Evolutionary conservation across 2,888 invertebrate species (phyloP).

Genomic region (Tenthredo mesomela): DNA sequence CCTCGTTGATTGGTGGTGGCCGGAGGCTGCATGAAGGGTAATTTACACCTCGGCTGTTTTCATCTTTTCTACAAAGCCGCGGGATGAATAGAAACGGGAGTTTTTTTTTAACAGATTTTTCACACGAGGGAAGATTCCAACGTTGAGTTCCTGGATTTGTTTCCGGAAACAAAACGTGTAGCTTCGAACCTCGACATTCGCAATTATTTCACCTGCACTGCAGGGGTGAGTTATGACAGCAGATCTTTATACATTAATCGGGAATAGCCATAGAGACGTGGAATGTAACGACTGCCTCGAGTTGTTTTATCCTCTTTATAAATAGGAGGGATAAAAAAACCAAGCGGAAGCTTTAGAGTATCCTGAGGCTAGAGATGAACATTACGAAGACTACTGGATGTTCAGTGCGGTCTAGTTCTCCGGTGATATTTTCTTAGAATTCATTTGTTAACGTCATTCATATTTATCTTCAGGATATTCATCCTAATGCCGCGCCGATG

Average conservation of each 20-base stretch:
- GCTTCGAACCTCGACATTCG: background rate
- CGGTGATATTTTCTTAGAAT: slow-evolving; percentile 1
- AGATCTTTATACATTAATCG: slow-evolving; percentile 23
- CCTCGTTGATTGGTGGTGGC: background rate
- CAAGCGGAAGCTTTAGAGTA: slow-evolving; percentile 29
- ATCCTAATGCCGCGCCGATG: background rate
- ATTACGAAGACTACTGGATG: background rate
- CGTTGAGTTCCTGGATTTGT: background rate
- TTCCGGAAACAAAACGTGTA: background rate
- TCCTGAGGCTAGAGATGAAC: slow-evolving; percentile 36
- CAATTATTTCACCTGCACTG: background rate
- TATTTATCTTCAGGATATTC: background rate
- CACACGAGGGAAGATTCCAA: background rate
- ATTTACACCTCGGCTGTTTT: background rate
- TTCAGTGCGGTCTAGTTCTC: background rate
- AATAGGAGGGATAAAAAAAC: slow-evolving; percentile 16
- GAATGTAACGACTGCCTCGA: slow-evolving; percentile 25
- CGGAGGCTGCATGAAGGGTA: background rate
- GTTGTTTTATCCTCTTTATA: slow-evolving; percentile 7
- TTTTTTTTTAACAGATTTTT: background rate
- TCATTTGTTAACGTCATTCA: slow-evolving; percentile 20
- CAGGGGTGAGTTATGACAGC: background rate
- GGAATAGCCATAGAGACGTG: background rate
- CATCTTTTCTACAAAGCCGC: background rate
- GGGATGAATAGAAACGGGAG: background rate